These are phyloP conservation scores for Beroe forskalii DNA, from an alignment of 37 sponge, comb jelly and placozoan species.

Conservation along the genomic window DNA sequence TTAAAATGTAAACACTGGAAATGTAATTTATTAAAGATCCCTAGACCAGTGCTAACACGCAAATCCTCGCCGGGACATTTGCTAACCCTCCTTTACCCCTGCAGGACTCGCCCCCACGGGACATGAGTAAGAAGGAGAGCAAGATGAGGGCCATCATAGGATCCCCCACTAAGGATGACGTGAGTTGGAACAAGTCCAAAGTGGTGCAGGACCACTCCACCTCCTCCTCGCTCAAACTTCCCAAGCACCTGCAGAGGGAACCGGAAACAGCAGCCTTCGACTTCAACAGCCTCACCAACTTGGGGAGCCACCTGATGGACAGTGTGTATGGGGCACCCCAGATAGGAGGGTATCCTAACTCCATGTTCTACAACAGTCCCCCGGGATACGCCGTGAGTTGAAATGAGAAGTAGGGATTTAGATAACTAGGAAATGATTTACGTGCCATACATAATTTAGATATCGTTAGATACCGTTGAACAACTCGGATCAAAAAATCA, in stretches of 20 bases:
- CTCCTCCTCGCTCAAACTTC: neutral
- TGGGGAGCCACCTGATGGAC: neutral
- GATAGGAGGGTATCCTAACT: neutral
- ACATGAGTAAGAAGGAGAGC: constrained; percentile 64
- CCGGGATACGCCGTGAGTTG: constrained; percentile 33
- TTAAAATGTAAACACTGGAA: too few species aligned
- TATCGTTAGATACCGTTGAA: too few species aligned
- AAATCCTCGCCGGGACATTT: too few species aligned
- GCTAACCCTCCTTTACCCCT: too few species aligned
- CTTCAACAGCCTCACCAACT: constrained; percentile 11
- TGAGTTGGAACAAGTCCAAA: constrained; percentile 10
- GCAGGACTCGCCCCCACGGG: constrained; percentile 53
- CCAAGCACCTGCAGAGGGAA: neutral
- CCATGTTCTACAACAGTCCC: constrained; percentile 52
- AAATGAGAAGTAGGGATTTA: too few species aligned
- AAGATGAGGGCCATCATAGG: constrained; percentile 61
- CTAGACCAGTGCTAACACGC: too few species aligned
- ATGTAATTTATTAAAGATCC: too few species aligned
- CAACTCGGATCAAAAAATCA: too few species aligned
- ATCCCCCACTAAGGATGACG: constrained; percentile 43
- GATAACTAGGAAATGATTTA: too few species aligned
- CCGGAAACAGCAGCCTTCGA: neutral
- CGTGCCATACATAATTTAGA: too few species aligned
- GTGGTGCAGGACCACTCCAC: neutral
- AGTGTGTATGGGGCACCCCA: neutral